Evolutionary conservation across 2,113 vertebrate genomes (phyloP).

Genomic region (Balaenoptera acutorostrata): DNA sequence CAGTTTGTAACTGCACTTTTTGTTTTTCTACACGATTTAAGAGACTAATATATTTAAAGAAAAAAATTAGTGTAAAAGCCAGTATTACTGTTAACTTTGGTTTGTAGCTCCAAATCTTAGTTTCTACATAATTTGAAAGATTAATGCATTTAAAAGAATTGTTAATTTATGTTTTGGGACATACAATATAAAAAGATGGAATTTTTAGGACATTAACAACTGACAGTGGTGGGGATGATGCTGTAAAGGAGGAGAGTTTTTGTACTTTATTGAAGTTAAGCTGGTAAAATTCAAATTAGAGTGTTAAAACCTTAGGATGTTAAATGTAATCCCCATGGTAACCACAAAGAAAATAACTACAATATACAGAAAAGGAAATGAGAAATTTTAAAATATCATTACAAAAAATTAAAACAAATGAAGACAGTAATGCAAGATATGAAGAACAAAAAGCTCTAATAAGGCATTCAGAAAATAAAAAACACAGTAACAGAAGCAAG

Average conservation of each 20-base stretch:
- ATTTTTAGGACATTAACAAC: background rate
- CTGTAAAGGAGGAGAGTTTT: background rate
- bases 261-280: background rate
- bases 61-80: background rate
- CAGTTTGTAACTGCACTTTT: background rate
- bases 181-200: background rate
- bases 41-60: background rate
- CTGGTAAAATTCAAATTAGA: background rate
- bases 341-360: background rate
- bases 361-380: background rate
- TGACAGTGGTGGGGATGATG: background rate
- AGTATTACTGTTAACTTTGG: background rate
- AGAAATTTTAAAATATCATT: background rate
- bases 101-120: background rate
- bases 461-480: background rate
- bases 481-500: background rate
- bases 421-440: background rate
- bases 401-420: background rate
- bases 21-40: background rate
- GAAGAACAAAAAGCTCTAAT: background rate
- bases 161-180: background rate
- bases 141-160: background rate
- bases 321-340: background rate
- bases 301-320: background rate
- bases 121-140: background rate